A percentile compares a stretch with the other conserved stretches of the same genome.
These are phyloP conservation scores for Macrobrachium nipponense DNA, from an alignment of 1,140 invertebrate species.

Conservation along the genomic window DNA sequence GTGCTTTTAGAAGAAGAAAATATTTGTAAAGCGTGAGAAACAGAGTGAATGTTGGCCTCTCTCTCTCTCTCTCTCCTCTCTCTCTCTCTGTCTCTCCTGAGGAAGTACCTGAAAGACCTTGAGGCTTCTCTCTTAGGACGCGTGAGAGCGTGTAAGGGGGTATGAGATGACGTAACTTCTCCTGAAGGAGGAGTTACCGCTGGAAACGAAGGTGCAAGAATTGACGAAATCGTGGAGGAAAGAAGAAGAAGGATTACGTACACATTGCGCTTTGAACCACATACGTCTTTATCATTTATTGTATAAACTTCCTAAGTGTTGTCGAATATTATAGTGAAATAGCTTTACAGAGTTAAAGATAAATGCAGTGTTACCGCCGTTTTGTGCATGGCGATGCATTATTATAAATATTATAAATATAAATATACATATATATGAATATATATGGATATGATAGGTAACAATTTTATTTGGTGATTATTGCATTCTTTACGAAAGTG, in stretches of 20 bases:
- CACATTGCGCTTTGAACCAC: background rate
- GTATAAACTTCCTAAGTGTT: conserved; percentile 8
- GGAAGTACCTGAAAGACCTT: background rate
- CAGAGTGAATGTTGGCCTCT: background rate
- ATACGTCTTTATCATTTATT: background rate
- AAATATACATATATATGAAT: conserved; percentile 28
- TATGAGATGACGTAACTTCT: no score
- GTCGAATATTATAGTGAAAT: conserved; percentile 14
- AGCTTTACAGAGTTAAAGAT: conserved; percentile 15
- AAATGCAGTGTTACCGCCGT: conserved; percentile 29
- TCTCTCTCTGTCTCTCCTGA: no score
- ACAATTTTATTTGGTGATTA: conserved; percentile 8
- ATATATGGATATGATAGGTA: conserved; percentile 20
- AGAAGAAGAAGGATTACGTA: background rate
- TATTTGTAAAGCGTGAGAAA: conserved; percentile 2
- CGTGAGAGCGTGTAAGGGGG: no score
- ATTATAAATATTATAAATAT: conserved; percentile 22
- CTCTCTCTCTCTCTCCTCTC: no score
- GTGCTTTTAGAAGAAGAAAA: conserved; percentile 46
- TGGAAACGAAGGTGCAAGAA: no score
- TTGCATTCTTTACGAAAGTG: background rate
- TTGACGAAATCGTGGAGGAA: background rate
- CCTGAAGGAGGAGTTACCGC: no score
- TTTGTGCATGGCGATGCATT: conserved; percentile 18
- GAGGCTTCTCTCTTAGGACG: background rate